Evolutionary conservation across 2,888 invertebrate species (phyloP), one percentile per base, ranked within the genome.

Genomic region (Luperina nickerlii): DNA sequence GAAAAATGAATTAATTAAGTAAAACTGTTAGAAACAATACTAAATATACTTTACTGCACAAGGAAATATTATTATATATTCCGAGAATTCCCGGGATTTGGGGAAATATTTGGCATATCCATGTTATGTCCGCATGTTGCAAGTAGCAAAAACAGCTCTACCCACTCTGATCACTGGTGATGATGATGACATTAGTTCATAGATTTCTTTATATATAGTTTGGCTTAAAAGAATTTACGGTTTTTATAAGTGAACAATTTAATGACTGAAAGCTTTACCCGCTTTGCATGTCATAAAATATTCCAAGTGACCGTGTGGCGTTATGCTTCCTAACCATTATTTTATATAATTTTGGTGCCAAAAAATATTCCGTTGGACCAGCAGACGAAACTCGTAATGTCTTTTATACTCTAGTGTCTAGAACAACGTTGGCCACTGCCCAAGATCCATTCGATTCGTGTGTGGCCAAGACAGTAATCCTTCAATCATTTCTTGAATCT

Each of bases 401-500:
- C 75, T 85, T 68, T 80, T 75, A 32, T 63, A 63, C 15, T 38
- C 45, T 24, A 15, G 62, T 60, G 13, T 72, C 71, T 71, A 51
- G 51, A 54, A 51, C 7, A 32, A 27, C 13, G 5, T 82, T 84
- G 83, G 83, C 57, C 13, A 13, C 9, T 18, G 15, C 68, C 86
- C 83, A 84, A 82, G 15, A 38, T 54, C 67, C 51, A 74, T 78
- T 71, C 11, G 20, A 45, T 11, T 18, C 42, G 32, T 68, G 54
- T 74, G 67, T 74, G 27, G 60, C 63, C 67, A 71, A 11, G 60
- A 54, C 15, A 38, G 66, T 65, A 63, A 76, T 57, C 63, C 63
- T 11, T 74, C 83, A 72, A 82, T 82, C 70, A 84, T 77, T 62
- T 74, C 27, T 82, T 84, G 83, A 84, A 67, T 24, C 63, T 78